phyloP scores from a whole-genome alignment of 2,888 invertebrate genomes.

The Stenchaetothrips biformis region DNA sequence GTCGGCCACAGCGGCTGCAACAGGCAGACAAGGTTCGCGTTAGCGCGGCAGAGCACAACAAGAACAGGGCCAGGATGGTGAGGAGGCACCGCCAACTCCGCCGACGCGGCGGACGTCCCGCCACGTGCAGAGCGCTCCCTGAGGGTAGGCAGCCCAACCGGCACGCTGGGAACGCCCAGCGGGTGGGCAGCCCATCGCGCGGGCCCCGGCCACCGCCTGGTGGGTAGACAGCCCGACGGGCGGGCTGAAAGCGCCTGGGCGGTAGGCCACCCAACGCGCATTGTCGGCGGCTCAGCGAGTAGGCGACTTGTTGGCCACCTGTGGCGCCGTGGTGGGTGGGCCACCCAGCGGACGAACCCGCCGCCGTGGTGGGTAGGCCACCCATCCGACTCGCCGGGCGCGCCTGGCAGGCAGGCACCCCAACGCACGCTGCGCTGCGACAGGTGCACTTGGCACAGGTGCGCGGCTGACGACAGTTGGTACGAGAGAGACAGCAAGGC shows the following conservation, averaged over 20 bases:
- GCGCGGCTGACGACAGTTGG: no score
- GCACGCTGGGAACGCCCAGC: not conserved
- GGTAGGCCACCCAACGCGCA: not conserved
- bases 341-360: not conserved
- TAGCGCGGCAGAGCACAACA: not conserved
- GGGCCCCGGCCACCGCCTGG: not conserved
- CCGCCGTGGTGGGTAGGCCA: not conserved
- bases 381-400: not conserved
- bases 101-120: no score
- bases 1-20: conserved; percentile 9
- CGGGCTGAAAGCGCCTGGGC: not conserved
- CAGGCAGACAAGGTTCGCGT: not conserved
- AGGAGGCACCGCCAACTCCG: not conserved
- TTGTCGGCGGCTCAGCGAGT: not conserved
- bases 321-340: not conserved
- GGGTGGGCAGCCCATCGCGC: not conserved
- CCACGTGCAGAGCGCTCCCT: not conserved
- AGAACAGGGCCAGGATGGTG: not conserved
- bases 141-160: not conserved
- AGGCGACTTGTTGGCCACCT: no score
- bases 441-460: no score
- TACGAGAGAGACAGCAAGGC: no score
- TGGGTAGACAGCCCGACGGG: not conserved
- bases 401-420: not conserved
- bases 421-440: not conserved